Evolutionary conservation across 2,113 vertebrate genomes (phyloP), one percentile per base, ranked within the genome.

Genomic region (Perca flavescens): DNA sequence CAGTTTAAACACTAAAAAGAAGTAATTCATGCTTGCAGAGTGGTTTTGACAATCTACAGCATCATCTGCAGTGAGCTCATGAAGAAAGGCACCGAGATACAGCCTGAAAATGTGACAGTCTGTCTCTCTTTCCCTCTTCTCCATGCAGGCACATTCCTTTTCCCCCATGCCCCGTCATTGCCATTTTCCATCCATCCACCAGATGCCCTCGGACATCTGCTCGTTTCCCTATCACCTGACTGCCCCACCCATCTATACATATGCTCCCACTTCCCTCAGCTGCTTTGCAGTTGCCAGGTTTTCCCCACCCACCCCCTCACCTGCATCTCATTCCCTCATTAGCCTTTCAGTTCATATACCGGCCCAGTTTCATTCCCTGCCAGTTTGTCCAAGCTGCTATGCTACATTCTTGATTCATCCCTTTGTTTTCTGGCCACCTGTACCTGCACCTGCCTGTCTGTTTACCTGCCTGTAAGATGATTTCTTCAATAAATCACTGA

Each of bases 401-500:
- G 6, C 28, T 36, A 14, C 28, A 54, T 53, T 54, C 3, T 54
- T 69, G 34, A n/a, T 69, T 34, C 25, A 54, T 36, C 31, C 28
- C 3, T 54, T 31, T 22, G 12, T 70, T 68, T 68, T 34, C 11
- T 52, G 50, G 50, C 50, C 67, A 54, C 28, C 31, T 69, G 49
- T n/a, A 70, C 67, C 13, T 16, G 21, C 50, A 54, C 19, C 50
- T 67, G 65, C 65, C 31, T 31, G 47, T 65, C 6, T 15, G 40
- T 47, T 46, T 16, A 47, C 40, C 14, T n/a, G 67, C 31, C 34
- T 70, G 50, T 36, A 40, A 70, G 31, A 31, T 54, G 19, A 40
- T 40, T 70, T 54, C 8, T 70, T 22, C 31, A 70, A 22, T 70
- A 70, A 53, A 69, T 69, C 50, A 22, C 14, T n/a, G 50, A 36